Evolutionary conservation across 2,113 vertebrate species (phyloP), one percentile per base, ranked within the genome.

Genomic region (Semnornis frantzii): DNA sequence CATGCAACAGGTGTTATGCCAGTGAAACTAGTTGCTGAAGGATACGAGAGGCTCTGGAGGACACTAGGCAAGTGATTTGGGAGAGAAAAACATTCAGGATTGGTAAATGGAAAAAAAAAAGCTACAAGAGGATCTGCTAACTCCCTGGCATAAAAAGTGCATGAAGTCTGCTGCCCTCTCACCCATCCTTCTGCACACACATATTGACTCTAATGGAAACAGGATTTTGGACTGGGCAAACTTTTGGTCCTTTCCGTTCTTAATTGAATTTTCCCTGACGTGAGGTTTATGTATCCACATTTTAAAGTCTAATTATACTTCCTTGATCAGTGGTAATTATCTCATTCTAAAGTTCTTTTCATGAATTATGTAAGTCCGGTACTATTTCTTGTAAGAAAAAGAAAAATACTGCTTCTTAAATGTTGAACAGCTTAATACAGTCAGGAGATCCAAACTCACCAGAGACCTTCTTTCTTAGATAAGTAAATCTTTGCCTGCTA

Each of bases 221-320:
- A 34, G 52, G 33, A 81, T 52, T 73, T 80, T 3, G 68, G 48
- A 46, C 33, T 74, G 46, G 52, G 46, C 27, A 93, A 85, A 74
- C 5, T 14, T 66, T 80, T 31, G 39, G 50, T 44, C 78, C 95
- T 75, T 87, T 90, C 69, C 7, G 42, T 31, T 91, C 63, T 93
- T 92, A 95, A 97, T 7, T 90, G 60, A 84, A 89, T 95, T 91
- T 83, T 92, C 65, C 82, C 34, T 93, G 48, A 83, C 31, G 58
- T 80, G 39, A 92, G 69, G 93, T 91, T 68, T 87, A 64, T 34
- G 33, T 89, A 84, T 68, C 66, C 70, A 59, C 39, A 39, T 65
- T 78, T 92, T 82, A 76, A 90, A 88, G 34, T 86, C 58, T 66
- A 95, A 96, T 93, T 97, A 68, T 52, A 68, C 60, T 59, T 74